Conservation (phyloP, 2,113 vertebrate species). For the Sporophila hypoxantha region DNA sequence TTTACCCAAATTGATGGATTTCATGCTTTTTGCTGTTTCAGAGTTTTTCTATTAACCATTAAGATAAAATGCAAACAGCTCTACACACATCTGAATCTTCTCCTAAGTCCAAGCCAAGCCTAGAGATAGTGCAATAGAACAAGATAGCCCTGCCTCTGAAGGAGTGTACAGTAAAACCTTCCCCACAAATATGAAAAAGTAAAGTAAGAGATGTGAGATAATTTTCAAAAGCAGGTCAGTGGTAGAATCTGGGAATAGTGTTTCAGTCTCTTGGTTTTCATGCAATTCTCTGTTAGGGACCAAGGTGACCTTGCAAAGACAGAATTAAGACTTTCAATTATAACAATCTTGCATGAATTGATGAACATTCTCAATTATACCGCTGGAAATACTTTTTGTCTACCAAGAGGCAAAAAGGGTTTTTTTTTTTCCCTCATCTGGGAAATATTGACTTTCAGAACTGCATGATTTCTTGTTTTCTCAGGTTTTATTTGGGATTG, state of each 20-base stretch:
- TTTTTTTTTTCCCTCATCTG: neutral
- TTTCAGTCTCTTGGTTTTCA: neutral
- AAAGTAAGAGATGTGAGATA: neutral
- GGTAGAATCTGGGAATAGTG: neutral
- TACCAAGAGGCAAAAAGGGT: neutral
- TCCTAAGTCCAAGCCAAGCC: neutral
- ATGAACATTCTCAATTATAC: neutral
- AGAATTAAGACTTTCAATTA: conserved; percentile 32
- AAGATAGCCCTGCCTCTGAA: neutral
- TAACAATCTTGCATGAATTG: neutral
- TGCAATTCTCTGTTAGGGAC: neutral
- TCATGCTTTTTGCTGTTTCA: neutral
- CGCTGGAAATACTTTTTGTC: neutral
- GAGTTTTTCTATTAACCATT: neutral
- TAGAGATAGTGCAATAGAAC: neutral
- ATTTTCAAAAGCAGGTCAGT: conserved; percentile 34
- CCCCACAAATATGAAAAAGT: neutral
- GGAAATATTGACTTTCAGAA: neutral
- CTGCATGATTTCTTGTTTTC: neutral
- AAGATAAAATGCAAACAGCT: neutral
- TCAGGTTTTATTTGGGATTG: neutral
- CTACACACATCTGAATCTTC: neutral
- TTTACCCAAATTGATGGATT: neutral
- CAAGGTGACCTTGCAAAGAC: conserved; percentile 20
- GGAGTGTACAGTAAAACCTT: neutral